These are phyloP conservation scores for Tachystola acroxantha DNA, from an alignment of 2,888 invertebrate species.

Conservation along the genomic window DNA sequence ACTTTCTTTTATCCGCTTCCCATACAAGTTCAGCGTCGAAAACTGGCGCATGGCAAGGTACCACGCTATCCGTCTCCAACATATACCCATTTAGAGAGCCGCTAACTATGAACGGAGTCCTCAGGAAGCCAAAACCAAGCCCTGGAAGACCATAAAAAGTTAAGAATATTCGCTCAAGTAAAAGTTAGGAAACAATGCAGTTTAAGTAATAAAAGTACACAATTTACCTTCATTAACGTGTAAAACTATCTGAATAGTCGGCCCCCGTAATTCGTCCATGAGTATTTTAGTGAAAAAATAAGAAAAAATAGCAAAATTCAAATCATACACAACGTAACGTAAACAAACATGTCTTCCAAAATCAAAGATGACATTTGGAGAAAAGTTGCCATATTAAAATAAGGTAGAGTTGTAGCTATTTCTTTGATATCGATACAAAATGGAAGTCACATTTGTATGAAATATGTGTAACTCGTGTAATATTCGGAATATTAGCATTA, in stretches of 20 bases:
- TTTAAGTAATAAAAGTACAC: background rate
- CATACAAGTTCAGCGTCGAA: slow-evolving; percentile 87
- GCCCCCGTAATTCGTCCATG: slow-evolving; percentile 82
- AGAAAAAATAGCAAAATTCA: slow-evolving; percentile 34
- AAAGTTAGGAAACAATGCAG: background rate
- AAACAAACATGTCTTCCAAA: slow-evolving; percentile 47
- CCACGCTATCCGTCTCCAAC: slow-evolving; percentile 82
- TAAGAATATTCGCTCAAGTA: background rate
- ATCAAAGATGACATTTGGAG: slow-evolving; percentile 23
- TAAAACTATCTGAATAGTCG: slow-evolving; percentile 81
- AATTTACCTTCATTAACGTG: slow-evolving; percentile 80
- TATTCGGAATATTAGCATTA: no score
- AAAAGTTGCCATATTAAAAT: background rate
- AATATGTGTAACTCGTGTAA: no score
- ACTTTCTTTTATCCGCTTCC: slow-evolving; percentile 85
- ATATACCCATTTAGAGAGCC: slow-evolving; percentile 82
- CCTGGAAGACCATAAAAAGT: slow-evolving; percentile 45
- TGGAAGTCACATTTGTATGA: no score
- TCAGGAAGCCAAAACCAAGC: slow-evolving; percentile 76
- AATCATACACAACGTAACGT: slow-evolving; percentile 53
- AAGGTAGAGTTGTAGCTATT: no score
- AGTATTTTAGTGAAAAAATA: slow-evolving; percentile 26
- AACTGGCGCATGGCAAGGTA: slow-evolving; percentile 76
- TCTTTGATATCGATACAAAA: no score
- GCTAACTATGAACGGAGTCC: slow-evolving; percentile 74